Conservation (phyloP, 2,888 invertebrate species). For the Orthosia gothica region DNA sequence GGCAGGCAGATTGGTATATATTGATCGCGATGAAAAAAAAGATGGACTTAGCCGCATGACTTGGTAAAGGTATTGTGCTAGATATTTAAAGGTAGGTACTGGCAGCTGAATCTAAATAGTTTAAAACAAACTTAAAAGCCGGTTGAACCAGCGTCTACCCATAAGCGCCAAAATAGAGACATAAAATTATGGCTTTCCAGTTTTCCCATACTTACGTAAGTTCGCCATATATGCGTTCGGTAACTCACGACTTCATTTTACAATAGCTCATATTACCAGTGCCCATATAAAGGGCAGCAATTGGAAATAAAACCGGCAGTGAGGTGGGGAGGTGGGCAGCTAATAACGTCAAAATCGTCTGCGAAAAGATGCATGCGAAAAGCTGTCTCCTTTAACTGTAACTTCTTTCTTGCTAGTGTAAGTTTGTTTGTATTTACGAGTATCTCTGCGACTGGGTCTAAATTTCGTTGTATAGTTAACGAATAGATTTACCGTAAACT, state of each 20-base stretch:
- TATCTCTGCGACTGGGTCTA: no score
- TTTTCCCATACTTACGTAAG: slow-evolving; percentile 61
- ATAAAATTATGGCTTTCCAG: slow-evolving; percentile 49
- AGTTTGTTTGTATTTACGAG: no score
- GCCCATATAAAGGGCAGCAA: slow-evolving; percentile 78
- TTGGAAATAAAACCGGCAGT: slow-evolving; percentile 69
- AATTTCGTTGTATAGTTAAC: no score
- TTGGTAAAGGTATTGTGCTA: slow-evolving; percentile 12
- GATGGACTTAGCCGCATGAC: not conserved
- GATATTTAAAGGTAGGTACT: slow-evolving; percentile 11
- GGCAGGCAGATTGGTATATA: no score
- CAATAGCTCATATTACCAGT: slow-evolving; percentile 71
- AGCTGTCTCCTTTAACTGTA: no score
- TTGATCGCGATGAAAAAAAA: slow-evolving; percentile 6
- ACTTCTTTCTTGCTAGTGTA: no score
- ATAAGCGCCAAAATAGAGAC: slow-evolving; percentile 56
- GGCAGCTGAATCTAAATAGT: slow-evolving; percentile 13
- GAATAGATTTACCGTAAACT: no score
- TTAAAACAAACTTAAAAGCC: slow-evolving; percentile 18
- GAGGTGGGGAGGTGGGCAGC: slow-evolving; percentile 38
- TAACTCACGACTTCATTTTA: slow-evolving; percentile 74
- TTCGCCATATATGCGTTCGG: slow-evolving; percentile 63
- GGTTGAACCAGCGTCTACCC: slow-evolving; percentile 7
- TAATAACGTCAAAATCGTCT: slow-evolving; percentile 54
- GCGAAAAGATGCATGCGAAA: not conserved